Percentiles rank a stretch among this genome's conserved stretches.
Evolutionary conservation across 64 coral and sea anemone genomes (phyloP).

Genomic region (Actinia tenebrosa): DNA sequence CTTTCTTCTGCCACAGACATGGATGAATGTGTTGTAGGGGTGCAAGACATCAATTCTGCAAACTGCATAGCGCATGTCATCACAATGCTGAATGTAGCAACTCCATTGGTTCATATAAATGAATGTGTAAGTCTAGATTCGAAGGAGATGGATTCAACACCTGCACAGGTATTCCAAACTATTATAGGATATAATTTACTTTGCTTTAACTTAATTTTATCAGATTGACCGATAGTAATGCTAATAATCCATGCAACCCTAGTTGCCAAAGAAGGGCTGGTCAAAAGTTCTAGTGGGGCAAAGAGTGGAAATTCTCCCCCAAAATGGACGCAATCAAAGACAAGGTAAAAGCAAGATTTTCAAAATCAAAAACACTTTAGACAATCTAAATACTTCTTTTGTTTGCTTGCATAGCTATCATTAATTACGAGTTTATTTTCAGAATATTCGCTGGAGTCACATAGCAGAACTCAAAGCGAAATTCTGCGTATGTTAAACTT

Average conservation of each 20-base stretch:
- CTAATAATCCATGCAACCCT: neutral
- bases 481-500: too few species aligned
- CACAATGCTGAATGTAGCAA: slow-evolving; percentile 37
- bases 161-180: neutral
- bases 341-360: slow-evolving; percentile 7
- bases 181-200: too few species aligned
- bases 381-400: neutral
- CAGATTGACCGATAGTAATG: neutral
- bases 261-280: slow-evolving; percentile 29
- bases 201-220: neutral
- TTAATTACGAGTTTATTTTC: too few species aligned
- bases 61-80: slow-evolving; percentile 21
- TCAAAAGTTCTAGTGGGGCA: slow-evolving; percentile 25
- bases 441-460: too few species aligned
- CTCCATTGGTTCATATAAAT: slow-evolving; percentile 31
- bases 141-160: slow-evolving; percentile 29
- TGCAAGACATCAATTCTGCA: neutral
- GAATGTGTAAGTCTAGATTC: slow-evolving; percentile 41
- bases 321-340: slow-evolving; percentile 28
- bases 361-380: neutral
- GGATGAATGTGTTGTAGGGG: slow-evolving; percentile 39
- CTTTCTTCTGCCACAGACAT: slow-evolving; percentile 17
- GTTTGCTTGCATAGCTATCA: too few species aligned
- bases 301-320: slow-evolving; percentile 31
- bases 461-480: too few species aligned